Percentiles rank a stretch among this genome's conserved stretches.
phyloP scores from a whole-genome alignment of 1,140 invertebrate species.

The Thaumetopoea pityocampa region DNA sequence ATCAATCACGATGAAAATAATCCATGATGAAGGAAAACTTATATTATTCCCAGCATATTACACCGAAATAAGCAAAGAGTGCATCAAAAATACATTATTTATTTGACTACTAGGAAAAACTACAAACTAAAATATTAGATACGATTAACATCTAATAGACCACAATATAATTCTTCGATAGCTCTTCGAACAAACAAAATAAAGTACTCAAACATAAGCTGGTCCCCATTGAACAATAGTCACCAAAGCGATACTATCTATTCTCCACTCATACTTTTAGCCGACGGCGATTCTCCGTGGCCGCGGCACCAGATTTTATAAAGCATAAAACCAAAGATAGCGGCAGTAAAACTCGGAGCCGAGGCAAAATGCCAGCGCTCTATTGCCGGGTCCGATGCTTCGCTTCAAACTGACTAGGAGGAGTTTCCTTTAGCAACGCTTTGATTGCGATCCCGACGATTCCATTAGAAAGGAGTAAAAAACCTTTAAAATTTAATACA shows the following conservation, averaged over 20 bases:
- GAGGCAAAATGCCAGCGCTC: slow-evolving; percentile 47
- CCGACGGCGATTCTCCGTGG: slow-evolving; percentile 27
- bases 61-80: too few relatives aligned
- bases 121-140: not conserved
- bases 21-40: too few relatives aligned
- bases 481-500: not conserved
- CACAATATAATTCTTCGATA: slow-evolving; percentile 3
- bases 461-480: not conserved
- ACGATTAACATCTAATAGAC: not conserved
- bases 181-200: slow-evolving; percentile 13
- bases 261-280: slow-evolving; percentile 29
- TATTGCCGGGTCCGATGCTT: slow-evolving; percentile 37
- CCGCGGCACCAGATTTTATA: slow-evolving; percentile 40
- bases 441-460: slow-evolving; percentile 1
- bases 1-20: too few relatives aligned
- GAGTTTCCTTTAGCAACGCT: slow-evolving; percentile 17
- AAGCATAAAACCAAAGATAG: slow-evolving; percentile 49
- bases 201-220: slow-evolving; percentile 12
- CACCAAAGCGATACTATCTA: slow-evolving; percentile 36
- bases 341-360: slow-evolving; percentile 49
- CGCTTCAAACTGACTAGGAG: slow-evolving; percentile 37
- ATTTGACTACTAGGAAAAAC: too few relatives aligned
- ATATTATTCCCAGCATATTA: too few relatives aligned
- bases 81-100: too few relatives aligned
- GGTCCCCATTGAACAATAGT: slow-evolving; percentile 27